A percentile compares a stretch with the other conserved stretches of the same genome.
Conservation (phyloP, 2,797 vertebrate species). For the Pelobates cultripes region DNA sequence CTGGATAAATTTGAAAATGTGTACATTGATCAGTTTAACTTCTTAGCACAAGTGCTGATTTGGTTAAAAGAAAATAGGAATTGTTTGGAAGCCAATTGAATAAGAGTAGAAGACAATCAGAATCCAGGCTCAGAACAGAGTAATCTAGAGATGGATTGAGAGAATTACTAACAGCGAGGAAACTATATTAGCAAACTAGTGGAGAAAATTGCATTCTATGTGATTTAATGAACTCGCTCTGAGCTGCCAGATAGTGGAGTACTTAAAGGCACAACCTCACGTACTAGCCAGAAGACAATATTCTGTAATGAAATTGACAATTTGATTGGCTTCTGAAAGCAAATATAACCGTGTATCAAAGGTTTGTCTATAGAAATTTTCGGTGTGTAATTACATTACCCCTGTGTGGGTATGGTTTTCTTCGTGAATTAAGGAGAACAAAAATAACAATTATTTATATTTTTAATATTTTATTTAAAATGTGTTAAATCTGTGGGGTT, state of each 20-base stretch:
- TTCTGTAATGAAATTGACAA: neutral
- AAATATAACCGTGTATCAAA: neutral
- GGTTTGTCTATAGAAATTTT: neutral
- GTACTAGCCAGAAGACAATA: constrained; percentile 10
- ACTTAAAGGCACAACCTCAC: constrained; percentile 17
- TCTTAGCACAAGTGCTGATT: constrained; percentile 39
- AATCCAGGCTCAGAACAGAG: constrained; percentile 22
- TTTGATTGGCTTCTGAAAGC: neutral
- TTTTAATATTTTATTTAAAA: no score
- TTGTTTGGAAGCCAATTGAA: constrained; percentile 43
- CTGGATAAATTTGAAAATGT: constrained; percentile 25
- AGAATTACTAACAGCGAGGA: constrained; percentile 42
- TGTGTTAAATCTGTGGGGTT: no score
- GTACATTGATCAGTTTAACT: constrained; percentile 34
- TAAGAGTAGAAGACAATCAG: constrained; percentile 44
- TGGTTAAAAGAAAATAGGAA: constrained; percentile 53
- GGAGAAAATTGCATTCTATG: constrained; percentile 45
- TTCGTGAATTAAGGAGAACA: no score
- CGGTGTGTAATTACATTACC: neutral
- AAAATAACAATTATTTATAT: no score
- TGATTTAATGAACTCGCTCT: constrained; percentile 44
- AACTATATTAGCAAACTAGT: constrained; percentile 43
- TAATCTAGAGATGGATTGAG: constrained; percentile 49
- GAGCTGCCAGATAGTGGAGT: constrained; percentile 18
- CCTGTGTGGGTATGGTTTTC: no score